These are phyloP conservation scores for Rhagophthalmus giganteus DNA, from an alignment of 2,888 invertebrate genomes.

Conservation along the genomic window DNA sequence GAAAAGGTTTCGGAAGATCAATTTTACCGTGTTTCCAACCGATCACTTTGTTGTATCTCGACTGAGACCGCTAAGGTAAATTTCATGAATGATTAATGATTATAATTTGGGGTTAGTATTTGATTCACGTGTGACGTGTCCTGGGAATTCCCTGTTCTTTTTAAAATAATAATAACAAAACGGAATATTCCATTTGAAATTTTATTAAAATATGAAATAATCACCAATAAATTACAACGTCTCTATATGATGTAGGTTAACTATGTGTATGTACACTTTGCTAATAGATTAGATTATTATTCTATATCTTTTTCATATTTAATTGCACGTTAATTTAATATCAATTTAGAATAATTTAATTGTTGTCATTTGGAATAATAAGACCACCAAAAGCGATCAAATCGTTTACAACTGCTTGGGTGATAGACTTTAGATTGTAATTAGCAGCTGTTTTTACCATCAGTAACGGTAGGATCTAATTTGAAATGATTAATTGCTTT, in stretches of 20 bases:
- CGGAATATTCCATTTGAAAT: background rate
- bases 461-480: constrained; percentile 47
- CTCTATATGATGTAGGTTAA: no score
- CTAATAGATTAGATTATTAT: no score
- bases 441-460: constrained; percentile 46
- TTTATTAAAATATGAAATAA: background rate
- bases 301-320: background rate
- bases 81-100: constrained; percentile 18
- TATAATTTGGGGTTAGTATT: constrained; percentile 15
- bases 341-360: constrained; percentile 4
- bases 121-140: constrained; percentile 11
- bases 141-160: constrained; percentile 12
- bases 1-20: background rate
- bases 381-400: constrained; percentile 10
- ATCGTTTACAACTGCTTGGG: constrained; percentile 20
- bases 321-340: background rate
- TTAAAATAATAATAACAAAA: constrained; percentile 8
- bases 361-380: background rate
- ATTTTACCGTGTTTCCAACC: background rate
- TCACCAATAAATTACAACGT: no score
- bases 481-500: constrained; percentile 48
- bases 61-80: background rate
- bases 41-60: constrained; percentile 4
- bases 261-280: no score
- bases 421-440: constrained; percentile 47